These are phyloP conservation scores for Halocaridina rubra DNA, from an alignment of 2,888 invertebrate genomes.

Conservation along the genomic window DNA sequence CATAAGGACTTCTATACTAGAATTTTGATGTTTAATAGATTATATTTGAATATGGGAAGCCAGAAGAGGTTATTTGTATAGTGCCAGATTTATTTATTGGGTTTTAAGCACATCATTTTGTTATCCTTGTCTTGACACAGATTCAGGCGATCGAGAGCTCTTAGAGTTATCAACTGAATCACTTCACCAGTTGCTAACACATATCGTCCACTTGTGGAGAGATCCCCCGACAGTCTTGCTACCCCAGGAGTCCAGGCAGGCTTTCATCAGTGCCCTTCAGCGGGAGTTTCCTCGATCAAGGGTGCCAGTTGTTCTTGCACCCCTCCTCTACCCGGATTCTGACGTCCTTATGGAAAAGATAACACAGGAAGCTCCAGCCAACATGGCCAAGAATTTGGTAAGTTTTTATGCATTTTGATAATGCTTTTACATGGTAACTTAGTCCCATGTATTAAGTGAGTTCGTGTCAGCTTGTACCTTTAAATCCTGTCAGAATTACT, in stretches of 20 bases:
- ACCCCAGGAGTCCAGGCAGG: constrained; percentile 79
- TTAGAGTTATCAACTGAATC: constrained; percentile 49
- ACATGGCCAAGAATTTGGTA: constrained; percentile 71
- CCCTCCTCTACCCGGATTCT: constrained; percentile 83
- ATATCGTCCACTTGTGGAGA: constrained; percentile 42
- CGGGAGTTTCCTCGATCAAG: constrained; percentile 89
- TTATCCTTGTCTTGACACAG: constrained; percentile 67
- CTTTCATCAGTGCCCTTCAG: constrained; percentile 83
- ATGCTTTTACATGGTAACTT: too few relatives aligned
- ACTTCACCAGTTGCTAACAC: constrained; percentile 42
- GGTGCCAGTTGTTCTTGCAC: constrained; percentile 90
- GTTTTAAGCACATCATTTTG: too few relatives aligned
- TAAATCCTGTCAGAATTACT: too few relatives aligned
- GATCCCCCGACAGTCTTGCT: constrained; percentile 69
- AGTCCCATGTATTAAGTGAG: too few relatives aligned
- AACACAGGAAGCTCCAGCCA: constrained; percentile 67
- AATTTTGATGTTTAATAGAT: too few relatives aligned
- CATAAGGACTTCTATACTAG: too few relatives aligned
- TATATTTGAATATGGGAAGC: too few relatives aligned
- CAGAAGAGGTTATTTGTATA: too few relatives aligned
- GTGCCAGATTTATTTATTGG: too few relatives aligned
- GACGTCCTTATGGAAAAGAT: constrained; percentile 71
- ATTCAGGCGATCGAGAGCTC: constrained; percentile 41
- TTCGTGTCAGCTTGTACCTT: too few relatives aligned
- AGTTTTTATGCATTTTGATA: constrained; percentile 62